Evolutionary conservation across 2,113 vertebrate genomes (phyloP).

Genomic region (Gnathonemus longibarbis): DNA sequence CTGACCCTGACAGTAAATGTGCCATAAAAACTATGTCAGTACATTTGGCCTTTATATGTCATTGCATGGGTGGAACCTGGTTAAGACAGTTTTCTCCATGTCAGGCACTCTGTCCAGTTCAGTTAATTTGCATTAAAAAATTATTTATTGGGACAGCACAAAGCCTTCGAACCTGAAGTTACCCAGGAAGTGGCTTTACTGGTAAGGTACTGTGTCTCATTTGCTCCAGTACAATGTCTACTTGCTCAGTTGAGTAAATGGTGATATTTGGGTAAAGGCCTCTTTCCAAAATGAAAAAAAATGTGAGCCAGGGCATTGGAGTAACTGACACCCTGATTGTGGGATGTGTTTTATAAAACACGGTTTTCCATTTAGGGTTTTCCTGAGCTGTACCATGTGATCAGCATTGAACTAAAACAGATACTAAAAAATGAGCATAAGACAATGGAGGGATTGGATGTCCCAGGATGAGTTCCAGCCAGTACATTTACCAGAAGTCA

Average conservation of each 20-base stretch:
- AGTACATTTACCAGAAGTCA: background rate
- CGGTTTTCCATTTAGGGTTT: background rate
- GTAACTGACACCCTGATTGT: background rate
- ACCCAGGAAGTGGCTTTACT: background rate
- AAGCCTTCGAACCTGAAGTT: background rate
- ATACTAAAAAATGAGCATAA: background rate
- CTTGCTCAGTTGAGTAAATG: background rate
- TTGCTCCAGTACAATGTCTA: background rate
- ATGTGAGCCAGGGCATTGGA: background rate
- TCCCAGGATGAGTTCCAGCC: background rate
- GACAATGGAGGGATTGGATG: background rate
- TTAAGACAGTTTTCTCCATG: background rate
- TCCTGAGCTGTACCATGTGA: too few species aligned
- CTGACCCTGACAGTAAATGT: too few species aligned
- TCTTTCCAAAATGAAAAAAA: background rate
- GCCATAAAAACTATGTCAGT: background rate
- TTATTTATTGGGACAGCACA: background rate
- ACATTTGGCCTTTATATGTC: background rate
- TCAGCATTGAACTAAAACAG: background rate
- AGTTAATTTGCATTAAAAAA: background rate
- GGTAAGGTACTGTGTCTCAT: background rate
- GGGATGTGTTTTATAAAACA: background rate
- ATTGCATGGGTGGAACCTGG: background rate
- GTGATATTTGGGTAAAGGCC: background rate
- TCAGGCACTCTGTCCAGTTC: background rate